phyloP scores from a whole-genome alignment of 2,888 invertebrate species.

The Cyaniris semiargus region DNA sequence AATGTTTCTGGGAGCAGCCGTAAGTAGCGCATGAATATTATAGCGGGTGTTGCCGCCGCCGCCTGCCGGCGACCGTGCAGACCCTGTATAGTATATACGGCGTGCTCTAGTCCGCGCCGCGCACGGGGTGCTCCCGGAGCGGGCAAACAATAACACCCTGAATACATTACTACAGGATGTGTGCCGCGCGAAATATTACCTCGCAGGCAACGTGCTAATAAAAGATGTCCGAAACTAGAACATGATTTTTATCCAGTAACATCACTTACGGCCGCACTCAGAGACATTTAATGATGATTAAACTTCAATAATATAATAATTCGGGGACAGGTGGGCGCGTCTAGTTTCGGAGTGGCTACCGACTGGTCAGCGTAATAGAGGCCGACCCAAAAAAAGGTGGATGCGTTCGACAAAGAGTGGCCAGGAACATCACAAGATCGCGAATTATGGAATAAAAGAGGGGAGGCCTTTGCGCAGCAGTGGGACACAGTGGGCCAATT shows the following conservation, averaged over 20 bases:
- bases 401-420: too few relatives aligned
- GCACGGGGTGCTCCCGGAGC: background rate
- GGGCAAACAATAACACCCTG: slow-evolving; percentile 12
- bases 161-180: background rate
- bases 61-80: background rate
- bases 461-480: too few relatives aligned
- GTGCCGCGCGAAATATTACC: background rate
- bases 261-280: too few relatives aligned
- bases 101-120: background rate
- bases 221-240: background rate
- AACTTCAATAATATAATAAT: too few relatives aligned
- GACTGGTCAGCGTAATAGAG: too few relatives aligned
- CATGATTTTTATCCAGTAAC: background rate
- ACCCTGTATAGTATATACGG: background rate
- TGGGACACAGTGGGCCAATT: too few relatives aligned
- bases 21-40: slow-evolving; percentile 21
- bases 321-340: too few relatives aligned
- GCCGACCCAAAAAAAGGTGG: too few relatives aligned
- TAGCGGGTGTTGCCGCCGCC: slow-evolving; percentile 3
- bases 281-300: too few relatives aligned
- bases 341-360: too few relatives aligned
- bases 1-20: background rate
- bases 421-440: too few relatives aligned
- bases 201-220: background rate
- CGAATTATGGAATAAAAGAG: too few relatives aligned